Conservation (phyloP, 2,888 invertebrate species). For the Brassicogethes aeneus region DNA sequence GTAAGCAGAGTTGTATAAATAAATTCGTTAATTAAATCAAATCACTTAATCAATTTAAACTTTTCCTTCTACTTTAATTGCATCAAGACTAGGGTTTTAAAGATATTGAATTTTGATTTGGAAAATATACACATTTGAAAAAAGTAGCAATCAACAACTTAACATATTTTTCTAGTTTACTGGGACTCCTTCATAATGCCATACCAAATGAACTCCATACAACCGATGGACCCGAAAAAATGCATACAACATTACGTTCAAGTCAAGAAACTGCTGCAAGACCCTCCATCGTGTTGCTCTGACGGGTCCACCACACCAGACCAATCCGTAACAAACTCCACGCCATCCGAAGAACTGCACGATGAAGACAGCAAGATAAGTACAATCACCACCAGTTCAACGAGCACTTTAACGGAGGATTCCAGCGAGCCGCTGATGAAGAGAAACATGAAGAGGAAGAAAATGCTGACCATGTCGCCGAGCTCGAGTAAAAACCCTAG, state of each 20-base stretch:
- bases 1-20: too few species aligned
- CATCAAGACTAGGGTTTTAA: too few species aligned
- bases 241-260: constrained; percentile 40
- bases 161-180: constrained; percentile 46
- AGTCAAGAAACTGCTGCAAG: constrained; percentile 38
- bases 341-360: constrained; percentile 18
- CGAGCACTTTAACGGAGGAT: constrained; percentile 7
- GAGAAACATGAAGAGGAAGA: neutral
- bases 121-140: too few species aligned
- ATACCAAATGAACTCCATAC: constrained; percentile 61
- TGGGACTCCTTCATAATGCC: constrained; percentile 61
- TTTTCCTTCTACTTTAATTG: too few species aligned
- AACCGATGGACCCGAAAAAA: constrained; percentile 50
- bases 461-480: constrained; percentile 9
- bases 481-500: constrained; percentile 51
- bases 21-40: too few species aligned
- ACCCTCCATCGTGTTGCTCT: constrained; percentile 31
- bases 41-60: too few species aligned
- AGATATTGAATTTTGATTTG: too few species aligned
- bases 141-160: too few species aligned
- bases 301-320: constrained; percentile 28
- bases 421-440: neutral
- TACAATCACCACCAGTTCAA: constrained; percentile 14
- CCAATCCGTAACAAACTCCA: constrained; percentile 17
- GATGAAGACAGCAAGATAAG: constrained; percentile 33